A percentile compares a stretch with the other conserved stretches of the same genome.
These are phyloP conservation scores for Aldabrachelys gigantea DNA, from an alignment of 2,113 vertebrate species.

Conservation along the genomic window DNA sequence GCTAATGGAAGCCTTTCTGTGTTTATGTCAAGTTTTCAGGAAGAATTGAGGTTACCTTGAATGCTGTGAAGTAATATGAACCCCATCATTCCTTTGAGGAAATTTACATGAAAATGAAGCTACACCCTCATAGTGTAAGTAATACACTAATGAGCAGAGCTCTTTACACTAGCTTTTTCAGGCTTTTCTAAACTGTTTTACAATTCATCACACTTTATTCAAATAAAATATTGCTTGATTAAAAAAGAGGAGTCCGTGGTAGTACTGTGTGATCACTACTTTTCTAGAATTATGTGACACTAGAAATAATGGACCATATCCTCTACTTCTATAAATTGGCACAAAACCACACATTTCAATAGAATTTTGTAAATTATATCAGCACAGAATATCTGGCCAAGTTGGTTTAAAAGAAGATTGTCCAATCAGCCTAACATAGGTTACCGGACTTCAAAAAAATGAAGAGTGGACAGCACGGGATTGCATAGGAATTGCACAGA, in stretches of 20 bases:
- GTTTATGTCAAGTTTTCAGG: background rate
- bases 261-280: background rate
- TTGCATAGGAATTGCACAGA: background rate
- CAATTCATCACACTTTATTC: constrained; percentile 67
- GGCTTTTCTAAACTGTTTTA: constrained; percentile 56
- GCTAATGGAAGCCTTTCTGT: background rate
- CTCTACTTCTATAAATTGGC: background rate
- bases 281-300: background rate
- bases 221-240: constrained; percentile 48
- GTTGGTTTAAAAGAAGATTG: background rate
- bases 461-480: background rate
- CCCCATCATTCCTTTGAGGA: constrained; percentile 27
- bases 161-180: constrained; percentile 62
- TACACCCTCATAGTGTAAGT: constrained; percentile 58
- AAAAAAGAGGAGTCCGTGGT: constrained; percentile 51
- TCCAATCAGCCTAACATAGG: background rate
- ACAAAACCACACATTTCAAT: background rate
- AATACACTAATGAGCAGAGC: constrained; percentile 59
- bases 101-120: constrained; percentile 64
- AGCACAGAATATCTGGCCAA: background rate
- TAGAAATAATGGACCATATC: background rate
- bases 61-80: constrained; percentile 37
- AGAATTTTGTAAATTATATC: background rate
- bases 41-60: constrained; percentile 43
- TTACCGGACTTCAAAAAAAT: accelerated